Base-by-base conservation (phyloP, 2,888 invertebrate genomes). In the Pinctada fucata region DNA sequence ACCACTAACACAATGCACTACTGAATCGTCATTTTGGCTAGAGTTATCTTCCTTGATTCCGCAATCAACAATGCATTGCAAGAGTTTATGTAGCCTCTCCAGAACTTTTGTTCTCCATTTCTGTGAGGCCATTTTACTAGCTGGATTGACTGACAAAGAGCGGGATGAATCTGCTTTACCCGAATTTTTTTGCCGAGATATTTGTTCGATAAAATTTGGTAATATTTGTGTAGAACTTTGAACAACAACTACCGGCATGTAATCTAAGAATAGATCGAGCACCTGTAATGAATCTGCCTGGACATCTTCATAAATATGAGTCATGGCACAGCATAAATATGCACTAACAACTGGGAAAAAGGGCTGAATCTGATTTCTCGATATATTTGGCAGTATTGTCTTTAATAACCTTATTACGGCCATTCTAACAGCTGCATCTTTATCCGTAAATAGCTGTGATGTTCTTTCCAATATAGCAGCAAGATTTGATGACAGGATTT, bases 281-380 rank as follows among this genome's bases (percentile, higher is more conserved):
- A 97, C 94, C 0, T 95, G 90, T 0, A 98, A 93, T 0, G 97
- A 96, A 92, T 97, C 97, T 90, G 96, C 96, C 90, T 97, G 96
- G 82, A 98, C 95, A 72, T 94, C 94, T 10, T 94, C 94, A 90
- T 96, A 95, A 79, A 98, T 96, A 88, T 97, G 96, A 0, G 97
- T 97, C 96, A 98, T 97, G 0, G 97, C 96, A 93, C 97, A 97
- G 75, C 95, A 94, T 70, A 97, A 92, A 91, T 97, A 96, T 1
- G 96, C 96, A 45, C 95, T 95, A 80, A 97, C 93, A 4, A 96
- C 94, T 81, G 95, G 95, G 90, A 96, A 96, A 91, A 96, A 97
- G 8, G 97, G 96, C 65, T 94, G 72, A 8, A 91, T 83, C 45
- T 87, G 83, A 64, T 83, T 84, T 31, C 84, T 80, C 8, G 84